Conservation (phyloP, 2,797 vertebrate genomes). For the Danio choprae region DNA sequence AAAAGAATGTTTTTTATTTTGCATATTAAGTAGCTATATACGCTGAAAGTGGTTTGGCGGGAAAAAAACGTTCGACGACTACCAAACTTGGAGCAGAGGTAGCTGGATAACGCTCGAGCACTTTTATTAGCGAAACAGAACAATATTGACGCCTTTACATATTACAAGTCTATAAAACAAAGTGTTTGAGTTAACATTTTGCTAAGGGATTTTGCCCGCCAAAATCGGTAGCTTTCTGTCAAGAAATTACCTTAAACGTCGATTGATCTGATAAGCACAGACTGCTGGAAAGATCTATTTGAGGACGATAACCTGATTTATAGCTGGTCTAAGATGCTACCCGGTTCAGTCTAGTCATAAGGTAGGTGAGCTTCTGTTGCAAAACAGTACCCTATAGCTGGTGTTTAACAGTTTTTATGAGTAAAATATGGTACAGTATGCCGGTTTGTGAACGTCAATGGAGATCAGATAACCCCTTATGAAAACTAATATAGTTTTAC, state of each 20-base stretch:
- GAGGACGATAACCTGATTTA: not conserved
- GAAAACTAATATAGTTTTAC: not conserved
- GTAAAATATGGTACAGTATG: no score
- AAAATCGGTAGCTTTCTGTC: not conserved
- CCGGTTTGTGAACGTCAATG: not conserved
- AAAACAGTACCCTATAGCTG: not conserved
- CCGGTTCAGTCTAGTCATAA: not conserved
- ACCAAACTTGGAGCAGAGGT: no score
- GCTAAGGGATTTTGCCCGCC: not conserved
- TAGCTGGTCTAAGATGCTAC: not conserved
- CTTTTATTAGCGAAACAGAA: no score
- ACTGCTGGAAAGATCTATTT: not conserved
- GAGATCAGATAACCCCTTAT: no score
- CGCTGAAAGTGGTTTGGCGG: not conserved
- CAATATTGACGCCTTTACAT: no score
- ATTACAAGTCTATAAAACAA: no score
- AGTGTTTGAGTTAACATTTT: not conserved
- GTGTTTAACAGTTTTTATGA: no score
- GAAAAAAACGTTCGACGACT: no score
- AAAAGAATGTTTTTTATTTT: not conserved
- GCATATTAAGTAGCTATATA: not conserved
- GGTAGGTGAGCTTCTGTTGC: not conserved
- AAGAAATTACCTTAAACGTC: not conserved
- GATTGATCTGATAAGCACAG: not conserved
- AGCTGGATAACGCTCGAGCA: no score